Evolutionary conservation across 2,888 invertebrate species (phyloP).

Genomic region (Notodonta ziczac): DNA sequence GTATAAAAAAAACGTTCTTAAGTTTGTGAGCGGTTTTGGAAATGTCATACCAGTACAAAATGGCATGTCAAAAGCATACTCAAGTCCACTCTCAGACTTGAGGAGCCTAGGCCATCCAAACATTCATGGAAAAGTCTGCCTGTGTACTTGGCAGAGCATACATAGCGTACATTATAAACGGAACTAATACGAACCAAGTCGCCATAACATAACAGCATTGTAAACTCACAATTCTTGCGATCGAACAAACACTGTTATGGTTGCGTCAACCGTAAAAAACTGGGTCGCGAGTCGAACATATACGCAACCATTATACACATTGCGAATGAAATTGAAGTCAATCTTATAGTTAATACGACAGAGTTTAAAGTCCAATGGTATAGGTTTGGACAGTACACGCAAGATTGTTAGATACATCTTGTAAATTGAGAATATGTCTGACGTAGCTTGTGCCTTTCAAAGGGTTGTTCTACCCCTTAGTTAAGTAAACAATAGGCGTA

Average conservation of each 20-base stretch:
- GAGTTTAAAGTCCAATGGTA: constrained; percentile 22
- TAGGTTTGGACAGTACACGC: constrained; percentile 21
- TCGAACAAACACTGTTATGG: constrained; percentile 14
- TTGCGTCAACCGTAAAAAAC: constrained; percentile 41
- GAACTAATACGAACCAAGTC: constrained; percentile 8
- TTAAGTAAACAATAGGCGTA: constrained; percentile 26
- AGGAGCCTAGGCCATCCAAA: too few species aligned
- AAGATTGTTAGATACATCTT: constrained; percentile 36
- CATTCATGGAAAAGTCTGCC: too few species aligned
- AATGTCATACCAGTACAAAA: too few species aligned
- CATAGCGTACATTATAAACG: not conserved
- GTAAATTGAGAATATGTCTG: constrained; percentile 44
- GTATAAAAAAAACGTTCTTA: too few species aligned
- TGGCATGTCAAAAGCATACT: too few species aligned
- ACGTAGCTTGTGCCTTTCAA: constrained; percentile 26
- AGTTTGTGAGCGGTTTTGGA: too few species aligned
- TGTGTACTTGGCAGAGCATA: too few species aligned
- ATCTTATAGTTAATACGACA: constrained; percentile 7
- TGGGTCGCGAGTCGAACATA: constrained; percentile 38
- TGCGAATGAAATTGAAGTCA: constrained; percentile 9
- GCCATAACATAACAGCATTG: constrained; percentile 4
- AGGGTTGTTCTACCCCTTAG: constrained; percentile 29
- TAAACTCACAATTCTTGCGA: constrained; percentile 10
- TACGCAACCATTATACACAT: constrained; percentile 11
- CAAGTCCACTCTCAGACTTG: too few species aligned